These are phyloP conservation scores for Drosophila borealis DNA, from an alignment of 2,888 invertebrate species.

Conservation along the genomic window DNA sequence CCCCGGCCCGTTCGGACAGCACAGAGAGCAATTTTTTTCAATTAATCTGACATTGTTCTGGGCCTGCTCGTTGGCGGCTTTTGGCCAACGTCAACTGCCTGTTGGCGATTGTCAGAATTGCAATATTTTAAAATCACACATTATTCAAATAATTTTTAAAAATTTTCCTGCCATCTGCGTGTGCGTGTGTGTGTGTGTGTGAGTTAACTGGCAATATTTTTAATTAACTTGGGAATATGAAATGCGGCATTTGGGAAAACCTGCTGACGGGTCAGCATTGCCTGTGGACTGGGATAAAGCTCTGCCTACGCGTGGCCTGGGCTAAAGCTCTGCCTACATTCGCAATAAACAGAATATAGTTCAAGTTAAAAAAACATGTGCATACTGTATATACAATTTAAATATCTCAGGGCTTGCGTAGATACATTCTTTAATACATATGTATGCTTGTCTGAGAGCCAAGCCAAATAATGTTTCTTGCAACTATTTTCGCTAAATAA, in stretches of 20 bases:
- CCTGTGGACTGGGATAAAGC: not conserved
- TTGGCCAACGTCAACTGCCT: slow-evolving; percentile 40
- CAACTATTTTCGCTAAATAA: too few species aligned
- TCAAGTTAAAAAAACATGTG: too few species aligned
- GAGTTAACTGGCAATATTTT: slow-evolving; percentile 67
- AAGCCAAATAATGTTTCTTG: too few species aligned
- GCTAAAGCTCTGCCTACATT: not conserved
- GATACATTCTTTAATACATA: too few species aligned
- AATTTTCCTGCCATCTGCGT: slow-evolving; percentile 47
- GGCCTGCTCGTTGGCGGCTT: slow-evolving; percentile 55
- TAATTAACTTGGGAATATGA: slow-evolving; percentile 79
- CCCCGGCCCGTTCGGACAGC: slow-evolving; percentile 28
- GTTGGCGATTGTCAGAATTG: slow-evolving; percentile 35
- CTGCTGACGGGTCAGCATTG: slow-evolving; percentile 4
- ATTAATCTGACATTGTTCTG: slow-evolving; percentile 74
- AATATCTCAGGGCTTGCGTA: too few species aligned
- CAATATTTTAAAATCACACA: slow-evolving; percentile 83
- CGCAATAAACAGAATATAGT: too few species aligned
- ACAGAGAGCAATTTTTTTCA: slow-evolving; percentile 57
- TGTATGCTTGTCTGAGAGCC: too few species aligned
- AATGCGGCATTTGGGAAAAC: slow-evolving; percentile 56
- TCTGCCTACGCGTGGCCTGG: not conserved
- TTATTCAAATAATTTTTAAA: slow-evolving; percentile 83
- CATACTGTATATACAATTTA: too few species aligned
- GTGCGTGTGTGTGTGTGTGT: slow-evolving; percentile 7